Base-by-base conservation (phyloP, 1,140 invertebrate genomes). In the Notospermus geniculatus region DNA sequence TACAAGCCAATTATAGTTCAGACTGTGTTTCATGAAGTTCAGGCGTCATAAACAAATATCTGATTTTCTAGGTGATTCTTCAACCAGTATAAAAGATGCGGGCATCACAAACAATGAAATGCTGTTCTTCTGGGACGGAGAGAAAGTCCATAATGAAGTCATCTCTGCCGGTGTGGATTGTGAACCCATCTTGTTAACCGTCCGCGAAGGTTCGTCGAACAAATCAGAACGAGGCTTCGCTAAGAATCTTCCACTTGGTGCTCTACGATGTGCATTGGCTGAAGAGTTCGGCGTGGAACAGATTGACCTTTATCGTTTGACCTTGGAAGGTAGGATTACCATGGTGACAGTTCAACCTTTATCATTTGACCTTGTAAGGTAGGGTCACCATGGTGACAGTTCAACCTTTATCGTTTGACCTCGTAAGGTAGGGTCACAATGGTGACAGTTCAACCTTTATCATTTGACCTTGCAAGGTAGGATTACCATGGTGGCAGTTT, bases 121-220 rank as follows among this genome's bases (percentile, higher is more conserved):
- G 17, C 56, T 78, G 17, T 75, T 78, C 67, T 61, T 75, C n/a
- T 77, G 75, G 76, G 62, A 78, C 68, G 76, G 76, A 30, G 22
- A 52, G 29, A 41, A 63, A 62, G 75, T 78, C 57, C 60, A 65
- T 67, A 36, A 28, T 41, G 25, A 62, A 23, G 19, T 43, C 23
- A 57, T 77, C 4, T 55, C 60, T 2, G 64, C 56, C n/a, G 76
- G 76, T 22, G 19, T 53, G 2, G 63, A 64, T 2, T 59, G 60
- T 62, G 75, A 76, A 57, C 76, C 76, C 32, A 52, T 76, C 11
- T 57, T 66, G 28, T 50, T 78, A 23, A 76, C 65, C 62, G 62
- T 75, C 41, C 60, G 65, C 32, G 66, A 70, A 59, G 70, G 66
- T 32, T 69, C 66, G 36, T 58, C 54, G 7, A 45, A 60, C 15